Evolutionary conservation across 1,140 invertebrate species (phyloP), one percentile per base, ranked within the genome.

Genomic region (Octopus sinensis): DNA sequence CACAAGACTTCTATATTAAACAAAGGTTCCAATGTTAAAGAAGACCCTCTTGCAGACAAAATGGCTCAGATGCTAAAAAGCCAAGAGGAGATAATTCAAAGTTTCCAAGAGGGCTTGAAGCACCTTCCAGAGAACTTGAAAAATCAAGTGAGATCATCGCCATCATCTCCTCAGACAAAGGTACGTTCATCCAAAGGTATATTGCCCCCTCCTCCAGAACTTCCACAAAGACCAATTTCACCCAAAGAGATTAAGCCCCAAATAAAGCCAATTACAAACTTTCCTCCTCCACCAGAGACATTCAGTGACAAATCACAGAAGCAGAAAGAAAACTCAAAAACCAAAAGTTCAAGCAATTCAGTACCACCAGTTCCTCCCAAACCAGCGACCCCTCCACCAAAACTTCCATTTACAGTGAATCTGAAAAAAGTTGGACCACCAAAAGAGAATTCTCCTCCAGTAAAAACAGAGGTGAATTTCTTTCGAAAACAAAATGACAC

Each of bases 221-320:
- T 23, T 13, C 68, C 68, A 5, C 17, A 73, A 73, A 6, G 13
- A 73, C 56, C 56, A 62, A 4, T 62, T 12, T 62, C 56, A 17
- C 56, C 56, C 56, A 62, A 62, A 17, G 56, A 17, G 17, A 62
- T 62, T 23, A 13, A 6, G 5, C 30, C 6, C 68, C 68, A 5
- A 73, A 43, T 43, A 43, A 43, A 17, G 30, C 6, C 68, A 0
- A 13, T 23, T 13, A 17, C 30, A 73, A 23, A 73, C 17, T 73
- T 73, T 23, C 68, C 68, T n/a, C 68, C 68, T 23, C 68, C 68
- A 73, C 68, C 68, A 73, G 68, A 73, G 68, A 73, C 68, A 73
- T 73, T 73, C 30, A 73, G 68, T n/a, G 5, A 73, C 30, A 9
- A 9, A 73, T 43, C 30, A 43, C 30, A 43, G 30, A 23, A 73